Evolutionary conservation across 2,797 vertebrate species (phyloP).

Genomic region (Syngnathus acus): DNA sequence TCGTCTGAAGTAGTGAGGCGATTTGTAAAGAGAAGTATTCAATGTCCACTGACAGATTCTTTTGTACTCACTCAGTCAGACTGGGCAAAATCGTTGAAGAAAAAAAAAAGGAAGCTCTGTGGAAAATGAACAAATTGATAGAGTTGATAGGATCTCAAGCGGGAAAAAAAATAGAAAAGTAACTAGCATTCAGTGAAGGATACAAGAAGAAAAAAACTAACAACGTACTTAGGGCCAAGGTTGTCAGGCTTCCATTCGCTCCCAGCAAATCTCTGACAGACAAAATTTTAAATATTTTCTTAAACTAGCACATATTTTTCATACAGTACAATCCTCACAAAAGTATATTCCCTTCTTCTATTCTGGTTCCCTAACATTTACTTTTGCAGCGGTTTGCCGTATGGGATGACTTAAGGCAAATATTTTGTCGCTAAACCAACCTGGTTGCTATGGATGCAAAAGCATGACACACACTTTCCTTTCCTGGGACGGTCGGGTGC

Average conservation of each 20-base stretch:
- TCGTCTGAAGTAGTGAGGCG: conserved; percentile 8
- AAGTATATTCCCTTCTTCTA: no score
- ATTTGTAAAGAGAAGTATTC: conserved; percentile 18
- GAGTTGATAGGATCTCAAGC: conserved; percentile 21
- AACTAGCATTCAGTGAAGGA: not conserved
- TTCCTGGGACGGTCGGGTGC: conserved; percentile 10
- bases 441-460: conserved; percentile 13
- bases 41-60: conserved; percentile 29
- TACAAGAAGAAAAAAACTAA: not conserved
- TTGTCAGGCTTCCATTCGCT: no score
- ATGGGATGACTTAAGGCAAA: not conserved
- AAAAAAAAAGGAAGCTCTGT: conserved; percentile 25
- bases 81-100: conserved; percentile 10
- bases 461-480: conserved; percentile 17
- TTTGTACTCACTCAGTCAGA: conserved; percentile 15
- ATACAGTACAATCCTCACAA: no score
- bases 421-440: conserved; percentile 20
- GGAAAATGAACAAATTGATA: conserved; percentile 29
- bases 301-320: no score
- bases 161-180: conserved; percentile 6
- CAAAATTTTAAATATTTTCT: not conserved
- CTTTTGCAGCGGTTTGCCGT: no score
- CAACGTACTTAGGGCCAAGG: no score
- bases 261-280: no score
- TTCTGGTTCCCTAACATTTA: no score